Percentiles rank a stretch among this genome's conserved stretches.
Conservation (phyloP, 2,888 invertebrate genomes). For the Pseudoips prasinana region DNA sequence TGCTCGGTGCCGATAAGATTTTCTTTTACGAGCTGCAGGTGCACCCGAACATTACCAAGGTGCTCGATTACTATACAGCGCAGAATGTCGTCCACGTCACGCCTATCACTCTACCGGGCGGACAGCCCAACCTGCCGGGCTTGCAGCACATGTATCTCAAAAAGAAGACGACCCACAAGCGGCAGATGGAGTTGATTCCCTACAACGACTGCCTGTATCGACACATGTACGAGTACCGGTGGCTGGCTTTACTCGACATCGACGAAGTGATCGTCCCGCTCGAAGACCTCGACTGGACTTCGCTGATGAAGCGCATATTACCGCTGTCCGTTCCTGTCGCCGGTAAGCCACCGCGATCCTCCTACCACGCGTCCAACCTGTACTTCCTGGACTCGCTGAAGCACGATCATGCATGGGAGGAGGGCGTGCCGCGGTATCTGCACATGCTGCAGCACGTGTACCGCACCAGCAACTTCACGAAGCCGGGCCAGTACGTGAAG, state of each 20-base stretch:
- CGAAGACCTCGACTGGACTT: slow-evolving; percentile 87
- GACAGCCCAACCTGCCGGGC: slow-evolving; percentile 93
- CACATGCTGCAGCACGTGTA: slow-evolving; percentile 97
- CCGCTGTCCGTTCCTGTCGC: slow-evolving; percentile 82
- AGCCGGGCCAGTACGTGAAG: slow-evolving; percentile 96
- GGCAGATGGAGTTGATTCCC: slow-evolving; percentile 96
- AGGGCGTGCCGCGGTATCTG: slow-evolving; percentile 92
- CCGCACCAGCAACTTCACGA: slow-evolving; percentile 94
- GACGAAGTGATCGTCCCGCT: slow-evolving; percentile 97
- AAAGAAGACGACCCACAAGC: slow-evolving; percentile 95
- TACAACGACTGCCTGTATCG: slow-evolving; percentile 98
- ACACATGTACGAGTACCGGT: slow-evolving; percentile 94
- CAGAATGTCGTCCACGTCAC: slow-evolving; percentile 88
- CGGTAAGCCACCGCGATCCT: slow-evolving; percentile 83
- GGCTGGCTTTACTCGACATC: slow-evolving; percentile 94
- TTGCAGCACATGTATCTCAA: slow-evolving; percentile 94
- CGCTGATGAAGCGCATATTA: slow-evolving; percentile 88
- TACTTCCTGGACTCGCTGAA: slow-evolving; percentile 95
- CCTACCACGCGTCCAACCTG: slow-evolving; percentile 94
- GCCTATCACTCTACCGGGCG: slow-evolving; percentile 92
- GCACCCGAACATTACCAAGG: slow-evolving; percentile 95
- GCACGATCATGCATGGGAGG: slow-evolving; percentile 89
- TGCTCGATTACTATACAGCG: slow-evolving; percentile 85
- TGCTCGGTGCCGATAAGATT: slow-evolving; percentile 95
- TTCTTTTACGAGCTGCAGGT: slow-evolving; percentile 95